Evolutionary conservation across 1,140 invertebrate species (phyloP), one percentile per base, ranked within the genome.

Genomic region (Leptinotarsa defecta): DNA sequence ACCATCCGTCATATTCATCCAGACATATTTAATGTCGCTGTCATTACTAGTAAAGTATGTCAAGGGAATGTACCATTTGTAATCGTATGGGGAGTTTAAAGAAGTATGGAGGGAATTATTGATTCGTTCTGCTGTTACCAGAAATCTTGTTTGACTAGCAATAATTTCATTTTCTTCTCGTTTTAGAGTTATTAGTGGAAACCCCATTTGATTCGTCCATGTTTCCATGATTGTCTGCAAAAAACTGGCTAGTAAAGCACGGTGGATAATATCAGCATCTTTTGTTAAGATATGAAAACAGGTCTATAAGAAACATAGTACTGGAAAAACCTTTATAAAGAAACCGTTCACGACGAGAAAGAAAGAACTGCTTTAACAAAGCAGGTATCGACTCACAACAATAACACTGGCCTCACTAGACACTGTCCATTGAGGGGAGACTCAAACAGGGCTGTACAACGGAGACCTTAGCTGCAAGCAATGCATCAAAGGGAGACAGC

Each of bases 171-270:
- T 89, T n/a, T 89, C 90, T 71, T 91, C 89, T 78, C 90, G 86
- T 1, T 83, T 86, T 48, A 94, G 88, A 3, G 86, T 90, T 15
- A 94, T 88, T 24, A 94, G 80, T 3, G 92, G 92, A 81, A 92
- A 96, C 13, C 94, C 94, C 87, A 92, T 94, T 86, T 95, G 94
- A 64, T 91, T 87, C 0, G 92, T 95, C 94, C 94, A 96, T 2
- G 94, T 94, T 78, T 95, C 92, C 93, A 96, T 94, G 72, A 96
- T 91, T 13, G 87, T 87, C 91, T 82, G 75, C 64, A 81, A 74
- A 65, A 65, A 65, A 19, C 15, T 57, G 15, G 6, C 6, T 15
- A 57, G n/a, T 19, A 4, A 57, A 17, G 52, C 15, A 57, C 3
- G 3, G n/a, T 57, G 15, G n/a, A 57, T 15, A 57, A 57, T 17